Conservation (phyloP, 2,797 vertebrate species). For the Lacerta bilineata region DNA sequence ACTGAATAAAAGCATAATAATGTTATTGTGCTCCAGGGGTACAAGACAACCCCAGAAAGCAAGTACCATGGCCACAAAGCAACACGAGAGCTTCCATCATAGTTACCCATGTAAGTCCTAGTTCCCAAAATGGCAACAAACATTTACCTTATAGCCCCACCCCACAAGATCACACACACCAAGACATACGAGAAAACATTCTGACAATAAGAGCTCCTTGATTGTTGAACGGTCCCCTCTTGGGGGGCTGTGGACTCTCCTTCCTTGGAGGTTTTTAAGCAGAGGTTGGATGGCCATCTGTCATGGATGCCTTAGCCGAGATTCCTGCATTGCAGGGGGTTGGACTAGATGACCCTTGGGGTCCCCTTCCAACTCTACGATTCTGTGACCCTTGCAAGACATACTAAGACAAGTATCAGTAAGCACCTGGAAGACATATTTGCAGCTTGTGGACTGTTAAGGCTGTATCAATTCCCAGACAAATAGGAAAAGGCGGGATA, state of each 20-base stretch:
- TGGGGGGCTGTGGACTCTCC: too few relatives aligned
- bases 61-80: neutral
- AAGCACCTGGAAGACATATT: neutral
- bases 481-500: neutral
- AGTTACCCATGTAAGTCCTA: neutral
- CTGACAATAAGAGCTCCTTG: too few relatives aligned
- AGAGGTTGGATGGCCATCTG: too few relatives aligned
- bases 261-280: too few relatives aligned
- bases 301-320: too few relatives aligned
- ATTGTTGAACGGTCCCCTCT: too few relatives aligned
- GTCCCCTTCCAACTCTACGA: too few relatives aligned
- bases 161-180: neutral
- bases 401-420: neutral
- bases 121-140: neutral
- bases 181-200: neutral
- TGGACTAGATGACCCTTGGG: too few relatives aligned
- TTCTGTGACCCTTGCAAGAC: too few relatives aligned
- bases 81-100: neutral
- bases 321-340: too few relatives aligned
- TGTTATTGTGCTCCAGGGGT: neutral
- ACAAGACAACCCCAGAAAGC: constrained; percentile 1
- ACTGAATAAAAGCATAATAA: constrained; percentile 26
- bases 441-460: neutral
- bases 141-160: neutral
- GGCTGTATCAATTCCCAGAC: neutral